Base-by-base conservation (phyloP, 2,113 vertebrate species). In the Ctenodactylus gundi region DNA sequence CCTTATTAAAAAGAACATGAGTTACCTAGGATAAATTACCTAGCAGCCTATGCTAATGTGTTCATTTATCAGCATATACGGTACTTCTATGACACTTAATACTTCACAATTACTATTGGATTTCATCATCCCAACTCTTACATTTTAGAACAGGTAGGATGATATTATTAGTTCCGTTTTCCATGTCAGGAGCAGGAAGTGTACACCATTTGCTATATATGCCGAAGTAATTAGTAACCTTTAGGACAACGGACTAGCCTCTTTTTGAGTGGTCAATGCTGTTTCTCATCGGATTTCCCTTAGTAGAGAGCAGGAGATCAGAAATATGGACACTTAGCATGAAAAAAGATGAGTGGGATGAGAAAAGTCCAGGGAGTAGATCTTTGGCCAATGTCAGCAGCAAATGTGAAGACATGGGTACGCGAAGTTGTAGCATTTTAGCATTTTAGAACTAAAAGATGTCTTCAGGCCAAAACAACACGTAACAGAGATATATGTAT, bases 11-110 rank as follows among this genome's bases (percentile, higher is more conserved):
- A 90, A 93, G 87, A 82, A 68, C 92, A 92, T 15, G 81, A 92
- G 70, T 88, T 93, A 72, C 72, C 67, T 91, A 73, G 49, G 81
- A 87, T 41, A 86, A 76, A 96, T 95, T 67, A 82, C 44, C 82
- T 17, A 82, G 92, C n/a, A 89, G 70, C 36, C 49, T 53, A 62
- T 55, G 44, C 60, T 90, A 97, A 87, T 90, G 75, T 91, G 58
- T 84, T 94, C 87, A 96, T 94, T 95, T 95, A 80, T 96, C 92
- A 93, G 34, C 86, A 94, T 88, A 81, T 21, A 73, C 64, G 75
- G 34, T 17, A 92, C 65, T 95, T 93, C 25, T 88, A 12, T 89
- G 91, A 72, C 85, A 80, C 31, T 85, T 53, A 55, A 81, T 85
- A 87, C 29, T 91, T 94, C 75, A 84, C 36, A 91, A 29, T 91